Evolutionary conservation across 1,140 invertebrate species (phyloP).

Genomic region (Babylonia areolata): DNA sequence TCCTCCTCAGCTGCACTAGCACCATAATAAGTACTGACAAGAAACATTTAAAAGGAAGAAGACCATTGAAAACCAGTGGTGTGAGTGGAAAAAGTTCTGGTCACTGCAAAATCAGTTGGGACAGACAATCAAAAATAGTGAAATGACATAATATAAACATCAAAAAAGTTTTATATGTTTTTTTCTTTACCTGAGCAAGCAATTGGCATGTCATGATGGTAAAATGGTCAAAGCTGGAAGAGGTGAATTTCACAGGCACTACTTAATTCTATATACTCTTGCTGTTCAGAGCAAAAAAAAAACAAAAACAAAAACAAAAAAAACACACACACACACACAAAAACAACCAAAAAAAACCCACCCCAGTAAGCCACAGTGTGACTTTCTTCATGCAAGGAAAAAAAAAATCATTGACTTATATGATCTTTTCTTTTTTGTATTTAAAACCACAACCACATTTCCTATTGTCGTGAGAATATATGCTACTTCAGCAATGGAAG

Average conservation of each 20-base stretch:
- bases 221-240: constrained; percentile 8
- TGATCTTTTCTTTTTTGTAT: too few relatives aligned
- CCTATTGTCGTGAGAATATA: not conserved
- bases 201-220: constrained; percentile 4
- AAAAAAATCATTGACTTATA: too few relatives aligned
- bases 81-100: not conserved
- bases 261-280: not conserved
- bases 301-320: not conserved
- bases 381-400: not conserved
- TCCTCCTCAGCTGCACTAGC: not conserved
- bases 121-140: not conserved
- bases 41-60: not conserved
- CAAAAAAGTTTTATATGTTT: not conserved
- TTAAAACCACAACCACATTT: not conserved
- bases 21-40: not conserved
- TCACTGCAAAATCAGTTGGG: not conserved
- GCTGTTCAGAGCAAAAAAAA: not conserved
- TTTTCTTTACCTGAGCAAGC: not conserved
- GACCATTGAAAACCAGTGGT: not conserved
- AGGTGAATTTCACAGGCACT: not conserved
- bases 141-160: not conserved
- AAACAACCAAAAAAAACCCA: too few relatives aligned
- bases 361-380: not conserved
- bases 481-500: not conserved
- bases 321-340: too few relatives aligned